A percentile compares a stretch with the other conserved stretches of the same genome.
Evolutionary conservation across 2,888 invertebrate genomes (phyloP).

Genomic region (Ophioninae sp.): DNA sequence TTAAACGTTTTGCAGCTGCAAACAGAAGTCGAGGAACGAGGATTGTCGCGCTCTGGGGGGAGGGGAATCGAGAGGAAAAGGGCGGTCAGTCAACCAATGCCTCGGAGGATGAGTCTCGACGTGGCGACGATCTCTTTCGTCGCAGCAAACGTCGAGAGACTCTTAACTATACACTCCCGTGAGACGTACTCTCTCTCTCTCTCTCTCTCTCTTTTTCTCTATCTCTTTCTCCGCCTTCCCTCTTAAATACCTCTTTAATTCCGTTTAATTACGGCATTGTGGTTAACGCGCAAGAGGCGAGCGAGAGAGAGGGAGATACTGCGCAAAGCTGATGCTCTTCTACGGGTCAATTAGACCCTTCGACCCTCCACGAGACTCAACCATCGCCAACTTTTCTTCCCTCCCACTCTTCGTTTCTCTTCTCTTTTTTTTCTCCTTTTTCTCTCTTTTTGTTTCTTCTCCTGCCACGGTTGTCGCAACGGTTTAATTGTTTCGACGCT

Average conservation of each 20-base stretch:
- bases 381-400: slow-evolving; percentile 13
- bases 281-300: slow-evolving; percentile 36
- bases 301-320: slow-evolving; percentile 6
- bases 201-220: slow-evolving; percentile 56
- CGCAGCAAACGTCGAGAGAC: slow-evolving; percentile 13
- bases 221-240: slow-evolving; percentile 22
- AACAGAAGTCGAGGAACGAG: slow-evolving; percentile 1
- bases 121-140: slow-evolving; percentile 35
- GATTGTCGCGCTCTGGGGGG: too few species aligned
- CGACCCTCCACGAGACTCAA: slow-evolving; percentile 27
- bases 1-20: slow-evolving; percentile 61
- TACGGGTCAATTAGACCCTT: slow-evolving; percentile 67
- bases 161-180: slow-evolving; percentile 40
- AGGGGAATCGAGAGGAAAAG: slow-evolving; percentile 30
- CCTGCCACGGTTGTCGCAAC: slow-evolving; percentile 21
- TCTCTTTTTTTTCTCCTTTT: slow-evolving; percentile 1
- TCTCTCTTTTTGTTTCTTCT: slow-evolving; percentile 15
- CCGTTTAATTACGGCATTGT: slow-evolving; percentile 69
- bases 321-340: slow-evolving; percentile 30
- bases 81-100: slow-evolving; percentile 71
- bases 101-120: slow-evolving; percentile 45
- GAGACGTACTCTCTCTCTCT: slow-evolving; percentile 52
- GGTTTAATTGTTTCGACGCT: slow-evolving; percentile 57
- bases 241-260: slow-evolving; percentile 71
- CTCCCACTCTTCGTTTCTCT: slow-evolving; percentile 26